Conservation (phyloP, 2,797 vertebrate species). For the Benthosema pterotum region DNA sequence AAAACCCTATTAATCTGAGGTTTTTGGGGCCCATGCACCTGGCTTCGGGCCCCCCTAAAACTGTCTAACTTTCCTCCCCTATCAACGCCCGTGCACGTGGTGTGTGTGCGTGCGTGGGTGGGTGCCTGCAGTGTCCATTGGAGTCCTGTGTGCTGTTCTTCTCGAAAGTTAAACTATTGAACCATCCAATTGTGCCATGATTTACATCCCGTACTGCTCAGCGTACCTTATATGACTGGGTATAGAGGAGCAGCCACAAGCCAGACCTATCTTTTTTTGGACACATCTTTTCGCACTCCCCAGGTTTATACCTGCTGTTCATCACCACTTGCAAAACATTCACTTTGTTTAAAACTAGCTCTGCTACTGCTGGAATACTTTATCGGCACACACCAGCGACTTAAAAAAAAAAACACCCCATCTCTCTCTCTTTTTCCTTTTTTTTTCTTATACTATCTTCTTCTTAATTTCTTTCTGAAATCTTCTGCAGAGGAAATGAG, state of each 20-base stretch:
- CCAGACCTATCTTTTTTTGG: conserved; percentile 68
- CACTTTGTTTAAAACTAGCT: conserved; percentile 72
- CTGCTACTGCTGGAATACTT: conserved; percentile 69
- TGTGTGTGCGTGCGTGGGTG: conserved; percentile 4
- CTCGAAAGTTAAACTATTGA: conserved; percentile 39
- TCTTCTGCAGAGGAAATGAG: conserved; percentile 63
- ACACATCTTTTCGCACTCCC: conserved; percentile 55
- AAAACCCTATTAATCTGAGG: too few relatives aligned
- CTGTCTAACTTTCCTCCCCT: too few relatives aligned
- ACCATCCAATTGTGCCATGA: conserved; percentile 49
- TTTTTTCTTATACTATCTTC: conserved; percentile 32
- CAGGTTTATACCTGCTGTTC: conserved; percentile 80
- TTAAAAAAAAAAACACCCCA: conserved; percentile 73
- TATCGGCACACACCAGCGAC: conserved; percentile 72
- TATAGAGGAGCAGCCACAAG: conserved; percentile 49
- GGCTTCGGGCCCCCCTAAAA: too few relatives aligned
- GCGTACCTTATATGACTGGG: conserved; percentile 77
- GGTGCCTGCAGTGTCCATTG: conserved; percentile 16
- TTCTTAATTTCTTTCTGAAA: conserved; percentile 23
- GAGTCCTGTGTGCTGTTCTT: conserved; percentile 42
- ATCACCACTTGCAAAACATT: conserved; percentile 72
- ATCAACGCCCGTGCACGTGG: too few relatives aligned
- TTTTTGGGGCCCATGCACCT: too few relatives aligned
- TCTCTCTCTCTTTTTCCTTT: conserved; percentile 44
- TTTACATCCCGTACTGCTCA: conserved; percentile 57